Evolutionary conservation across 2,113 vertebrate species (phyloP).

Genomic region (Myiozetetes cayanensis): DNA sequence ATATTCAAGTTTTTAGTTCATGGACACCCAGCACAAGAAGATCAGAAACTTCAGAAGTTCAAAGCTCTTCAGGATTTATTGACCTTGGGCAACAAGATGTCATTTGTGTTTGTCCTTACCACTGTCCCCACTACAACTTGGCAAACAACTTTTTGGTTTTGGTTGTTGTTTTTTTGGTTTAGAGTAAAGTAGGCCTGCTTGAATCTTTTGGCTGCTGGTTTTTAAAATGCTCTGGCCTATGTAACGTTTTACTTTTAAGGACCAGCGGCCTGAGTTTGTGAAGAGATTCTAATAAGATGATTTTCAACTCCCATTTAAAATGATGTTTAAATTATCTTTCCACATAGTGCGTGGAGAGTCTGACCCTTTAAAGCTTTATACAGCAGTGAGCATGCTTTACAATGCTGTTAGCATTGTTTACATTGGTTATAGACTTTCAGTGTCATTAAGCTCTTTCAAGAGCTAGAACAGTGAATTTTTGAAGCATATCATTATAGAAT

Average conservation of each 20-base stretch:
- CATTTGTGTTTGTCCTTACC: background rate
- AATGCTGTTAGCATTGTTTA: background rate
- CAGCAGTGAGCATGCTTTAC: background rate
- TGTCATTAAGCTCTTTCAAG: background rate
- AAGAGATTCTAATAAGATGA: background rate
- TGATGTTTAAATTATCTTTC: background rate
- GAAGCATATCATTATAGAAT: background rate
- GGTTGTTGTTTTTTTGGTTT: background rate
- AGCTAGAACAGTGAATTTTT: background rate
- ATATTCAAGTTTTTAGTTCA: background rate
- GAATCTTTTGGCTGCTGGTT: background rate
- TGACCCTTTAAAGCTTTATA: background rate
- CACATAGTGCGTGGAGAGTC: background rate
- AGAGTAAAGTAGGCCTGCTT: background rate
- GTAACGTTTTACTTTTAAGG: background rate
- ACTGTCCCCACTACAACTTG: background rate
- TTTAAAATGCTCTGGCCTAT: background rate
- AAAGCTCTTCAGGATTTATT: background rate
- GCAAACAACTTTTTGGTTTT: background rate
- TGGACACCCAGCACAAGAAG: slow-evolving; percentile 36
- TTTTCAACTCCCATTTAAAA: background rate
- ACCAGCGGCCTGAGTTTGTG: background rate
- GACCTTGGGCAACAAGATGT: background rate
- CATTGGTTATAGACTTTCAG: background rate
- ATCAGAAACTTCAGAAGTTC: slow-evolving; percentile 6